Evolutionary conservation across 2,888 invertebrate genomes (phyloP).

Genomic region (Melinopterus prodromus): DNA sequence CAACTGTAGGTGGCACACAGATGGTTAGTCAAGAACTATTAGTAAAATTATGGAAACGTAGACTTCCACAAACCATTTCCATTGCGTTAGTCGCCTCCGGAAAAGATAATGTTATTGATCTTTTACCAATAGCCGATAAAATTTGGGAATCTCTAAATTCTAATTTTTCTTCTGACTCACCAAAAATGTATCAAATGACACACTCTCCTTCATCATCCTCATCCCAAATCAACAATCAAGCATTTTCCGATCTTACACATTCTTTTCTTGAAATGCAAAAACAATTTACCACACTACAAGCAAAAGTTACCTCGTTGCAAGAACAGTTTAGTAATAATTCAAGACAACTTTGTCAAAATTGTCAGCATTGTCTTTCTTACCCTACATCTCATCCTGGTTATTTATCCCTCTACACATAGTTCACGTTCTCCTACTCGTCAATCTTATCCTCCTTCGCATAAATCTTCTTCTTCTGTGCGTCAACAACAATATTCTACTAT

Average conservation of each 20-base stretch:
- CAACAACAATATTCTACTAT: not conserved
- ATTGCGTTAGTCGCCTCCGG: not conserved
- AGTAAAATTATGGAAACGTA: constrained; percentile 5
- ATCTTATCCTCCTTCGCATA: too few species aligned
- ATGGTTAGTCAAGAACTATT: constrained; percentile 11
- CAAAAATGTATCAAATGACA: constrained; percentile 31
- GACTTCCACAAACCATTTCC: constrained; percentile 14
- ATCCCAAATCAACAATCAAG: not conserved
- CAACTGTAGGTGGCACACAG: constrained; percentile 5
- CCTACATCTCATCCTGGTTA: too few species aligned
- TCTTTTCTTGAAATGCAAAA: too few species aligned
- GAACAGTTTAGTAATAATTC: too few species aligned
- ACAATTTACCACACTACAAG: too few species aligned
- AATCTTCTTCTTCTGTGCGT: not conserved
- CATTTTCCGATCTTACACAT: too few species aligned
- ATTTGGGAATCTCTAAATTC: constrained; percentile 15
- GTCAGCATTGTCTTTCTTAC: too few species aligned
- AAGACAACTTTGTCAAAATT: too few species aligned
- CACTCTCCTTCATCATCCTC: not conserved
- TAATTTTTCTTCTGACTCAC: not conserved
- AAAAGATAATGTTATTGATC: not conserved
- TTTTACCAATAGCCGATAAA: not conserved
- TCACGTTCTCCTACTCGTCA: too few species aligned
- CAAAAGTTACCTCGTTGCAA: too few species aligned
- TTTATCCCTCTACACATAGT: too few species aligned